Base-by-base conservation (phyloP, 2,113 vertebrate genomes). In the Diadophis punctatus region DNA sequence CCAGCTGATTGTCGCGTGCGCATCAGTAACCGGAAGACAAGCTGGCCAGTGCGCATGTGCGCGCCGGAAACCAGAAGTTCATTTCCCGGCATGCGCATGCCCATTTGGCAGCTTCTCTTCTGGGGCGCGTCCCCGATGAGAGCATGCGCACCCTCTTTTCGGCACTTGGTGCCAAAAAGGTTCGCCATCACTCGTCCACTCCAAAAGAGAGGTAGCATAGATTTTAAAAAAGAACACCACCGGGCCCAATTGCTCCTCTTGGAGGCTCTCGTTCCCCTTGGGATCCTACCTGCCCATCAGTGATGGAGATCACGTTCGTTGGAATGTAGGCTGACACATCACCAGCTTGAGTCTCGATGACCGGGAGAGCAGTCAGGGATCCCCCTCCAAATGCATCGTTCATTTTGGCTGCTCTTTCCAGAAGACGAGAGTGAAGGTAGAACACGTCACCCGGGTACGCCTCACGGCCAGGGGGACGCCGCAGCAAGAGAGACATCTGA, bases 271-370 rank as follows among this genome's bases (percentile, higher is more conserved):
- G 27, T 10, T 7, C 0, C 30, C 22, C 23, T 68, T 43, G 14
- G 90, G 56, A 49, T 0, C 93, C 48, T 89, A 99, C 99, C 98
- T 99, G 99, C 93, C 99, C 99, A 0, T 99, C 99, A 20, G 99
- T 99, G 97, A 99, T 99, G 93, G 99, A 99, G 97, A 99, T 99
- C 95, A 99, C 99, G 0, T 99, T 99, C 48, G 99, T 99, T 95
- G 99, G 99, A 98, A 99, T 99, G 98, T 99, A 99, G 96, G 99
- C 99, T 3, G 99, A 99, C 97, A 99, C 99, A 0, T 99, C 99
- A 43, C 99, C 99, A 39, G 99, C 99, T 96, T 99, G 99, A n/a
- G 99, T 99, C 94, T 99, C 99, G 0, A 99, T 99, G 94, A 99
- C 99, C 1, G 99, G 99, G n/a, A 99, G 96, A 63, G 99, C 99